Base-by-base conservation (phyloP, 35 echinoderm and acorn worm species). In the Heliocidaris erythrogramma region DNA sequence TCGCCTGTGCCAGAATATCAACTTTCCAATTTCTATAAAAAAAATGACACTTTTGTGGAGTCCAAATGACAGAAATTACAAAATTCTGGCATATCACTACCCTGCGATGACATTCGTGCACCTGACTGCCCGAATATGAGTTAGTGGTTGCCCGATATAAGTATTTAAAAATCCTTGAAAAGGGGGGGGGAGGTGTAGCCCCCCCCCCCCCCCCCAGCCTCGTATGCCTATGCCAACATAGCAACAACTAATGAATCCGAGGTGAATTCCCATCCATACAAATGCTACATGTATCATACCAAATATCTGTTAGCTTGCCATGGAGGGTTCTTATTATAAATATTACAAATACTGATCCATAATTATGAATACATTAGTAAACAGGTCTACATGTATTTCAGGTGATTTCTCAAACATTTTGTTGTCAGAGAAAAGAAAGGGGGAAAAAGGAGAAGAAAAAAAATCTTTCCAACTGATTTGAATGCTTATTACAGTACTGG, bases 401-500 rank as follows among this genome's bases (percentile, higher is more conserved):
- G 27, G 18, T 78, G 65, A 78, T 78, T 21, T 78, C 65, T 21
- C 27, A 24, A 78, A 78, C 18, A 78, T 2, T 5, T 78, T 27
- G 18, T 78, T 78, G 6, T 78, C 21, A 78, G 17, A 78, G 27
- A 78, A n/a, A 78, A 42, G 17, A 78, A 78, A 78, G 21, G 3
- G 35, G 3, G 3, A 42, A 42, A 42, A 42, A 42, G 3, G 35
- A n/a, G 35, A 42, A 3, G 3, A 42, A 3, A 42, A 78, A 78
- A 78, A 8, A 78, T n/a, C 65, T 78, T 78, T 21, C 27, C n/a
- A 78, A 78, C 18, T 78, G 27, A 78, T 27, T 78, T 78, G 65
- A 78, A 78, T 78, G 65, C 27, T 78, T 78, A 78, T 78, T 78
- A 78, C 65, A 78, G 65, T 78, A 78, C 65, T 78, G 14, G 65